Evolutionary conservation across 2,797 vertebrate species (phyloP), one percentile per base, ranked within the genome.

Genomic region (Linurgus olivaceus): DNA sequence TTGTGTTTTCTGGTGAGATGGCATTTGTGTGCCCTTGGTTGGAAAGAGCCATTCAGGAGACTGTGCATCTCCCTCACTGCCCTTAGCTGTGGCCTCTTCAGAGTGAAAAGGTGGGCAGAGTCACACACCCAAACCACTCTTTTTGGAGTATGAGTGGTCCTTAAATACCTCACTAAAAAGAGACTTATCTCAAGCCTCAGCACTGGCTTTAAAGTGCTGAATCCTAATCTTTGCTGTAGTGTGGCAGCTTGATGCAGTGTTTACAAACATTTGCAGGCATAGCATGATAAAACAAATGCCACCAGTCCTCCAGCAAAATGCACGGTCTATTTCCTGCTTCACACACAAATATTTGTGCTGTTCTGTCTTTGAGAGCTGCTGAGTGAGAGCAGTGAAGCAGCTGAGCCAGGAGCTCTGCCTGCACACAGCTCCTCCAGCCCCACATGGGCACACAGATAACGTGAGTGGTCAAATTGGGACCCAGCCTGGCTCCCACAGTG

Each of bases 261-360:
- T 96, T 96, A 68, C 94, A 93, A 92, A 92, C 54, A 93, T 77
- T 95, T 76, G 28, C 65, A 92, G 71, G 52, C 92, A 44, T 84
- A 74, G 65, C 84, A 42, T 17, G 82, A 68, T 66, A 71, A 88
- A 96, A 93, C 75, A 96, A 96, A 90, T 55, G 86, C 78, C 19
- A 3, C 67, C 72, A 91, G 38, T 65, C 80, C 77, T 92, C 74
- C 62, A 65, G 88, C 21, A 91, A 87, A 94, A 96, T 26, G 25
- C 44, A 79, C 4, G 7, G 13, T 89, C 90, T 93, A 57, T 90
- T 90, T 95, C 74, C 52, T 81, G 1, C 61, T 67, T 59, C 68
- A 37, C 63, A 66, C 71, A 76, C 63, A 82, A 87, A 73, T 89
- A 90, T 88, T 92, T 95, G 74, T 88, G 79, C 82, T 80, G 61